Percentiles rank a stretch among this genome's conserved stretches.
Evolutionary conservation across 2,888 invertebrate genomes (phyloP).

Genomic region (Scaptomyza tumidula): DNA sequence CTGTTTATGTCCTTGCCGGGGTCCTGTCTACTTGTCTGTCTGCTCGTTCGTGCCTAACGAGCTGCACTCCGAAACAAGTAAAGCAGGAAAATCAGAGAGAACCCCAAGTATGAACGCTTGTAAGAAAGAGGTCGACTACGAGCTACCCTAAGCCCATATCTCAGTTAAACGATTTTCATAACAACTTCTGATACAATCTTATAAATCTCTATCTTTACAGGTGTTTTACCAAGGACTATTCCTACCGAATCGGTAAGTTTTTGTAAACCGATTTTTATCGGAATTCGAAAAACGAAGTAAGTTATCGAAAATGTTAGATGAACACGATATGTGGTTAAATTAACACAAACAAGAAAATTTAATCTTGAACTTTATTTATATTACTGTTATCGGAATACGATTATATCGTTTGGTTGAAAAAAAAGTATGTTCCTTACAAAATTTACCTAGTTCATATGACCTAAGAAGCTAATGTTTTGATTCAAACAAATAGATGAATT

Average conservation of each 20-base stretch:
- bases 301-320: too few relatives aligned
- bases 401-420: too few relatives aligned
- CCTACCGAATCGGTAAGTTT: not conserved
- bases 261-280: not conserved
- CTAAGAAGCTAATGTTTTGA: not conserved
- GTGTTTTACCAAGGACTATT: not conserved
- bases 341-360: too few relatives aligned
- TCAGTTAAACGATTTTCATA: not conserved
- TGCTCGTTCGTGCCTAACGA: constrained; percentile 78
- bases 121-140: not conserved
- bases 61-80: constrained; percentile 64
- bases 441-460: not conserved
- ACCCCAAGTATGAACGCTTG: not conserved
- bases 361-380: too few relatives aligned
- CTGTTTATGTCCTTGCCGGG: constrained; percentile 73
- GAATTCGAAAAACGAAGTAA: not conserved
- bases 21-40: constrained; percentile 56
- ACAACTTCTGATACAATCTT: not conserved
- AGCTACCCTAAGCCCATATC: not conserved
- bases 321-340: too few relatives aligned
- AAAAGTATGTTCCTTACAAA: too few relatives aligned
- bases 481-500: not conserved
- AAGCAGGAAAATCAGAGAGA: not conserved
- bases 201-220: not conserved
- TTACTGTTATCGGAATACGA: too few relatives aligned